A percentile compares a stretch with the other conserved stretches of the same genome.
Evolutionary conservation across 37 sponge, comb jelly and placozoan genomes (phyloP).

Genomic region (Bolinopsis microptera): DNA sequence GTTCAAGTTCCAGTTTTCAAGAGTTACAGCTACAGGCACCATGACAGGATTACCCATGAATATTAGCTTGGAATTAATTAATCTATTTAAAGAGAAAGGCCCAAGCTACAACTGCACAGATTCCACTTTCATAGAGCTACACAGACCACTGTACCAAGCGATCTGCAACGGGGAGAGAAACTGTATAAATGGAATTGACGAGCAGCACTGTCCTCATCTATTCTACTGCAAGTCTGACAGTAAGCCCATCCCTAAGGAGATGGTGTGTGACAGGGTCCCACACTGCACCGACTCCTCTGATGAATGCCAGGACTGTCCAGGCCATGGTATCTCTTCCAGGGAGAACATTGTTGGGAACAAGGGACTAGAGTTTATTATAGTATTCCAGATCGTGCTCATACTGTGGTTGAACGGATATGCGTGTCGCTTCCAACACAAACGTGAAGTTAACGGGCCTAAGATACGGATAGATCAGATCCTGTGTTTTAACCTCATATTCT

Average conservation of each 20-base stretch:
- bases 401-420: not conserved
- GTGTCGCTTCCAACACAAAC: not conserved
- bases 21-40: not conserved
- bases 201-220: not conserved
- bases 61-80: too few relatives aligned
- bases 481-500: not conserved
- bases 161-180: not conserved
- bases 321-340: not conserved
- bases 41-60: too few relatives aligned
- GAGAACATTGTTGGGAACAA: not conserved
- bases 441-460: not conserved
- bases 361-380: not conserved
- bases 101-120: not conserved
- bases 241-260: not conserved
- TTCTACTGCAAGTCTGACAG: constrained; percentile 20
- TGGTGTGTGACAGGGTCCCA: not conserved
- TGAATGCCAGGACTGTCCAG: not conserved
- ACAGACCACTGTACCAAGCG: too few relatives aligned
- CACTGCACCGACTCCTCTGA: not conserved
- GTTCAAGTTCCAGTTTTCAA: not conserved
- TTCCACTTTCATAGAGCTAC: not conserved
- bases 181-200: not conserved
- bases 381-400: not conserved
- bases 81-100: too few relatives aligned
- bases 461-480: not conserved